phyloP scores from a whole-genome alignment of 2,888 invertebrate species.

The Drosophila crucigera region DNA sequence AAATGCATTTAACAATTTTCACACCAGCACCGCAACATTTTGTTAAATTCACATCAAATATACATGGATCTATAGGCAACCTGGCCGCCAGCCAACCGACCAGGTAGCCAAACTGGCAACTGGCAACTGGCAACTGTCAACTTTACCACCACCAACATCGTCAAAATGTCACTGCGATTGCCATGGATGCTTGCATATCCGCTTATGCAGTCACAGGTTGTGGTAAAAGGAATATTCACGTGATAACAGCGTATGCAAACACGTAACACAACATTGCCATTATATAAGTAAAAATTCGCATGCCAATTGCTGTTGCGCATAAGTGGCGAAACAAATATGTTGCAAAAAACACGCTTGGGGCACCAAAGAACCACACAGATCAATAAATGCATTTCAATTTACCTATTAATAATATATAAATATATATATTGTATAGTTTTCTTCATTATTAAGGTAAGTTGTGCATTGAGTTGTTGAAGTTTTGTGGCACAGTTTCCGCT shows the following conservation, averaged over 20 bases:
- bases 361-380: background rate
- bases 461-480: background rate
- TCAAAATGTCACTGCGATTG: conserved; percentile 66
- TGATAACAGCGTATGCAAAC: conserved; percentile 52
- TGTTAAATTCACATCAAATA: conserved; percentile 74
- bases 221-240: conserved; percentile 14
- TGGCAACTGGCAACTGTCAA: conserved; percentile 28
- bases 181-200: conserved; percentile 54
- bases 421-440: background rate
- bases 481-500: too few species aligned
- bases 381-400: background rate
- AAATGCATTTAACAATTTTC: conserved; percentile 63
- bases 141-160: conserved; percentile 26
- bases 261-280: conserved; percentile 65
- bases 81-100: conserved; percentile 1
- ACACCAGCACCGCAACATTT: conserved; percentile 75
- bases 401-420: background rate
- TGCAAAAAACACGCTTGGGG: background rate
- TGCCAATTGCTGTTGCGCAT: conserved; percentile 18
- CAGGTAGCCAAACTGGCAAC: background rate
- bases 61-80: conserved; percentile 35
- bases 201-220: conserved; percentile 31
- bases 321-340: background rate
- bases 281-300: conserved; percentile 64
- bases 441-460: background rate